Evolutionary conservation across 2,888 invertebrate genomes (phyloP), one percentile per base, ranked within the genome.

Genomic region (Corbicula japonica): DNA sequence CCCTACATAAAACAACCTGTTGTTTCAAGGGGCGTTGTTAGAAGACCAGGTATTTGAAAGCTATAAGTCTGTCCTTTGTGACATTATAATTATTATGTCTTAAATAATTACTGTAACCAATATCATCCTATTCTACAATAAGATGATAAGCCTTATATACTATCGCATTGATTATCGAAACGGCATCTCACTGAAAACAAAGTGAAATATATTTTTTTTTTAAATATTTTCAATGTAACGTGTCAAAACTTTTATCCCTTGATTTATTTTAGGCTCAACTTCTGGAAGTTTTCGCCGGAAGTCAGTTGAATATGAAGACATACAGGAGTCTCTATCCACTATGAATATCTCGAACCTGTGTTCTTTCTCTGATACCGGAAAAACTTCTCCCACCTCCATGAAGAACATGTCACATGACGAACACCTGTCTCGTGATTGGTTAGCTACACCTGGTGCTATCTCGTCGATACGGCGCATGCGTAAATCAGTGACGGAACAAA

Each of bases 401-500:
- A 56, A 61, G 10, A 32, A 34, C 35, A 44, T 63, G 8, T 26
- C 44, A 26, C 62, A 63, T 68, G 79, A 80, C 32, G 68, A 71
- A 28, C 35, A 62, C 6, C 6, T 30, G 10, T 35, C n/a, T 23
- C 56, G 61, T 15, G 66, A 72, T 61, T 80, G 77, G 83, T 56
- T 83, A 6, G 83, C 79, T 2, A 68, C 58, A 34, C 83, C 83
- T n/a, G 72, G 69, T 26, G 83, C 83, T 35, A 83, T 83, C 38
- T 77, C 74, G 34, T 83, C 83, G 1, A 70, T 83, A 1, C 54
- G 83, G 8, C 68, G 83, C 34, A 68, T 74, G 46, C 74, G 83
- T 8, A 83, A 80, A 50, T 73, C 80, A 2, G 68, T 76, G 10
- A 46, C 71, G 1, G 77, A 75, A 48, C 79, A 74, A 60, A 46